phyloP scores from a whole-genome alignment of 2,888 invertebrate species.

The Hydrotaea cyrtoneurina region DNA sequence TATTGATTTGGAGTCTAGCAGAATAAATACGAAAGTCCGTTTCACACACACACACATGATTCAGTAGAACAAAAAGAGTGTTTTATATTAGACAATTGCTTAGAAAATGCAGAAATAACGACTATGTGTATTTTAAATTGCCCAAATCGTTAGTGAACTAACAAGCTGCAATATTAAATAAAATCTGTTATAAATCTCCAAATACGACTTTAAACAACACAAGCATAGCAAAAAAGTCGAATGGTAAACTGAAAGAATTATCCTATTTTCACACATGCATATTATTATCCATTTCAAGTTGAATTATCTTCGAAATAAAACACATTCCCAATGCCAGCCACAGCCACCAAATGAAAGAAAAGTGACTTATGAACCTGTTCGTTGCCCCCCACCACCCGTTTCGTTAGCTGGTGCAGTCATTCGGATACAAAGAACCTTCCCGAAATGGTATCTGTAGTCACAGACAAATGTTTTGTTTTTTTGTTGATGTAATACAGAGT shows the following conservation, averaged over 20 bases:
- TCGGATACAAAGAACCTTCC: not conserved
- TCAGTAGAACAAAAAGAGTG: too few relatives aligned
- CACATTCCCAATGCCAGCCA: constrained; percentile 59
- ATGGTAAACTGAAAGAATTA: constrained; percentile 2
- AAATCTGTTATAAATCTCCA: constrained; percentile 28
- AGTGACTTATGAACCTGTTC: constrained; percentile 51
- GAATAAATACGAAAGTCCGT: too few relatives aligned
- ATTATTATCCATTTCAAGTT: constrained; percentile 53
- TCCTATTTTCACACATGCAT: constrained; percentile 38
- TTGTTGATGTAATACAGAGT: not conserved
- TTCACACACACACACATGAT: too few relatives aligned
- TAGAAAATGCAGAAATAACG: too few relatives aligned
- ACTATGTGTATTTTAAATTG: too few relatives aligned
- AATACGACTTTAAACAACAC: not conserved
- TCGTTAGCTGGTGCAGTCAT: constrained; percentile 10
- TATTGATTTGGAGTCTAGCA: too few relatives aligned
- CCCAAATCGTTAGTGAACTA: too few relatives aligned
- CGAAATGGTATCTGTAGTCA: not conserved
- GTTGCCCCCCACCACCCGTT: not conserved
- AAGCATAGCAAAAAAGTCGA: not conserved
- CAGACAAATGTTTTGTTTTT: not conserved
- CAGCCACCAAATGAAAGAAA: constrained; percentile 36
- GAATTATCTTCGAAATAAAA: constrained; percentile 62
- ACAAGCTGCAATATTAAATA: constrained; percentile 16
- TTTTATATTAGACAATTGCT: too few relatives aligned